Evolutionary conservation across 2,113 vertebrate genomes (phyloP).

Genomic region (Zosterops borbonicus): DNA sequence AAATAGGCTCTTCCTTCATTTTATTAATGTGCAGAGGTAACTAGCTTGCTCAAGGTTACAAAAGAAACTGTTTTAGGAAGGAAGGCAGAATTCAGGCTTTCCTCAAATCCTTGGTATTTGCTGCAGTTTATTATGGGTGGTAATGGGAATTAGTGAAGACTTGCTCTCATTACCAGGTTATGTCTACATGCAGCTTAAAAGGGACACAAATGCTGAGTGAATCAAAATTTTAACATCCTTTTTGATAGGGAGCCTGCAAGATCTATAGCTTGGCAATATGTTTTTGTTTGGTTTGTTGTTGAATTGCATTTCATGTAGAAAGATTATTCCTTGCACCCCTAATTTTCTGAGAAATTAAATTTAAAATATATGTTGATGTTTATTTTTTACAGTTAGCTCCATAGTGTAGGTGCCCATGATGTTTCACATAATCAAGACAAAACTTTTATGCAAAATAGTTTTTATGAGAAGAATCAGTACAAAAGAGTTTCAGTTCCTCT

Average conservation of each 20-base stretch:
- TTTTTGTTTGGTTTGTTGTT: background rate
- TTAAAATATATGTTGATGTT: background rate
- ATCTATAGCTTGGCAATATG: background rate
- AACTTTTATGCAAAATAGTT: conserved; percentile 9
- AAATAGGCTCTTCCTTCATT: background rate
- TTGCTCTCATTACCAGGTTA: background rate
- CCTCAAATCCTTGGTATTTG: background rate
- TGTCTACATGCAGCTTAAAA: background rate
- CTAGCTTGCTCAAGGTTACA: background rate
- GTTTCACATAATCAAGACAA: background rate
- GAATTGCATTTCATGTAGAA: background rate
- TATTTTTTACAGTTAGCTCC: background rate
- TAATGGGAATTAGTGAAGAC: background rate
- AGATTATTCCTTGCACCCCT: background rate
- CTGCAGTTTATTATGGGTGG: background rate
- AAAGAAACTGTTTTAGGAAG: background rate
- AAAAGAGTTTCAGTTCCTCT: conserved; percentile 43
- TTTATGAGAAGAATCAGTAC: conserved; percentile 3
- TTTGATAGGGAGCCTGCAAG: background rate
- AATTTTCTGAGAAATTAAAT: background rate
- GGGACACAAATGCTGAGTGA: background rate
- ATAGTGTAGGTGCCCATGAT: background rate
- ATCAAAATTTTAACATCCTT: background rate
- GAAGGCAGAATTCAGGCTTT: background rate
- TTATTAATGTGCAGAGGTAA: background rate